Base-by-base conservation (phyloP, 2,888 invertebrate species). In the Adineta ricciae region DNA sequence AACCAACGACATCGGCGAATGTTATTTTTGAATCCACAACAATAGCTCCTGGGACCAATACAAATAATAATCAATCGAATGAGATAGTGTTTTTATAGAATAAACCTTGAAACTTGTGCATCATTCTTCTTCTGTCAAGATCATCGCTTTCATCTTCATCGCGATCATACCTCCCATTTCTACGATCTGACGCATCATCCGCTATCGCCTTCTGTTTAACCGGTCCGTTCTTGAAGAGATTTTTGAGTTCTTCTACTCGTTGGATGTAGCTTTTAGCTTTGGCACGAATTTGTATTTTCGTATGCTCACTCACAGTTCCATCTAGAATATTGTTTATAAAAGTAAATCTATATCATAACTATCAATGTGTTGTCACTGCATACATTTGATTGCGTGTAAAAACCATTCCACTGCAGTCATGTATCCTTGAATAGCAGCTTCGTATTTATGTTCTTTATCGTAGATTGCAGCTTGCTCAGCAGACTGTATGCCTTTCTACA, bases 401-500 rank as follows among this genome's bases (percentile, higher is more conserved):
- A 99, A 99, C 91, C 98, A 98, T 90, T 99, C 97, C 9, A 98
- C 96, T 16, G 95, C 96, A 92, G 97, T 96, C 91, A 97, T 96
- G 90, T 99, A 99, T 38, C 97, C 92, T 87, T 95, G 93, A 87
- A 98, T 91, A 0, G 99, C 99, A 92, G 97, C 97, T 88, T 95
- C 96, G 91, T 97, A 99, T 90, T 99, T 98, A 91, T 97, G 97
- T 88, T 95, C 96, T 88, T 95, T 94, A 91, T 99, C 99, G 91
- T 98, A 98, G 90, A 98, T 98, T 11, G 99, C 99, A 36, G 99
- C 99, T 92, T 95, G 96, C 78, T 97, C 97, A 56, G 99, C 98
- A 89, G 99, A 92, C 92, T 99, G 98, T 89, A 99, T 99, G 86
- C 98, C 99, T 93, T 98, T 99, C 93, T 98, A 46, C n/a, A n/a